phyloP scores from a whole-genome alignment of 2,888 invertebrate species.

The Crossocerus cetratus region DNA sequence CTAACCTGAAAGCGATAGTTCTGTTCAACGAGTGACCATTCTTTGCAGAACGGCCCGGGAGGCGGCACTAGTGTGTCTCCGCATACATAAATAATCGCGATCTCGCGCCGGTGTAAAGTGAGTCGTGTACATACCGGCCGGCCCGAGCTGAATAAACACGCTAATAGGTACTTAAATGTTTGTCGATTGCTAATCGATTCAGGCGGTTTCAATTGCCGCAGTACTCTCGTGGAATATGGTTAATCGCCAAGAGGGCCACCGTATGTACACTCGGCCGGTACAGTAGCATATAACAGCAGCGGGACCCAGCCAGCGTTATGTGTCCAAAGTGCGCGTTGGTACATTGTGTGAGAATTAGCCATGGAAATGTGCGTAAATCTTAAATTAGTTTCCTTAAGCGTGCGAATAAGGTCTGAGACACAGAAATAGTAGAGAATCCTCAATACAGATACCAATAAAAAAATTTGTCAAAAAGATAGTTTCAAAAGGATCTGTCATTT shows the following conservation, averaged over 20 bases:
- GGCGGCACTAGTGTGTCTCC: neutral
- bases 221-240: constrained; percentile 1
- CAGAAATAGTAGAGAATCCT: too few relatives aligned
- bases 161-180: constrained; percentile 3
- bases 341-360: too few relatives aligned
- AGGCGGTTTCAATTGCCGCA: neutral
- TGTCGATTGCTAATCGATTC: constrained; percentile 1
- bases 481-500: too few relatives aligned
- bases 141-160: neutral
- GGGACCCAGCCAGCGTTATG: too few relatives aligned
- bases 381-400: too few relatives aligned
- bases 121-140: neutral
- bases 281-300: too few relatives aligned
- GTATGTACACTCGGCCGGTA: neutral
- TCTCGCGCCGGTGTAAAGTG: neutral
- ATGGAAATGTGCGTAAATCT: too few relatives aligned
- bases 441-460: too few relatives aligned
- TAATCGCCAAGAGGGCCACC: neutral
- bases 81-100: too few relatives aligned
- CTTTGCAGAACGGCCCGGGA: neutral
- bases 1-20: neutral
- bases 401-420: too few relatives aligned
- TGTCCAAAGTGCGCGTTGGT: too few relatives aligned
- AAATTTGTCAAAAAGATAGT: too few relatives aligned
- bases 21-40: neutral